These are phyloP conservation scores for Mobula birostris DNA, from an alignment of 2,113 vertebrate genomes.

Conservation along the genomic window DNA sequence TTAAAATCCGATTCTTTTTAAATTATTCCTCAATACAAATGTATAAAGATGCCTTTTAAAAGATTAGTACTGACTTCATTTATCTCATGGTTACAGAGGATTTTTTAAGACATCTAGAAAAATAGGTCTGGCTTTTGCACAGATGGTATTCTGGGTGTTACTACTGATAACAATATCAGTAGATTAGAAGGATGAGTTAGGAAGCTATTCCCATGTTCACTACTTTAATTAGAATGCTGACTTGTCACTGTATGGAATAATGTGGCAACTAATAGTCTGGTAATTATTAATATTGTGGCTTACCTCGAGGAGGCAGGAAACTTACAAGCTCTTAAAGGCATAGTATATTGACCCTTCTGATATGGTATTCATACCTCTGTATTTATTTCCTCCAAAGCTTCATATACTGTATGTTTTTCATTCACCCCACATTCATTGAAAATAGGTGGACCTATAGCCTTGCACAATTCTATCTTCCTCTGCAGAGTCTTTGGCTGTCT, in stretches of 20 bases:
- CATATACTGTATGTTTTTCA: too few relatives aligned
- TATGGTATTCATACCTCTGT: background rate
- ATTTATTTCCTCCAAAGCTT: background rate
- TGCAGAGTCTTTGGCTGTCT: background rate
- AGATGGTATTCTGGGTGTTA: background rate
- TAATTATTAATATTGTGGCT: background rate
- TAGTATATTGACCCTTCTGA: background rate
- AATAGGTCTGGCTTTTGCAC: background rate
- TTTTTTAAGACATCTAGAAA: background rate
- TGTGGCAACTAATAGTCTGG: background rate
- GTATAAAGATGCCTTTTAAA: background rate
- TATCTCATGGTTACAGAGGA: background rate
- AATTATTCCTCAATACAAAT: slow-evolving; percentile 21
- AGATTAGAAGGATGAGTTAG: background rate
- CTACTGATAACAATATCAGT: background rate
- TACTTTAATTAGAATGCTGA: background rate
- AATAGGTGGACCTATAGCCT: too few relatives aligned
- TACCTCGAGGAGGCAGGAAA: background rate
- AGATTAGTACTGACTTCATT: background rate
- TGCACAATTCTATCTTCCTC: background rate
- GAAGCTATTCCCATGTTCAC: background rate
- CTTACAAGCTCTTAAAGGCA: background rate
- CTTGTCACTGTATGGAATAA: background rate
- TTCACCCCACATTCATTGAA: background rate
- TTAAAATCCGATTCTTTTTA: background rate